Conservation (phyloP, 2,797 vertebrate genomes). For the Enteromius unitaeniatus region DNA sequence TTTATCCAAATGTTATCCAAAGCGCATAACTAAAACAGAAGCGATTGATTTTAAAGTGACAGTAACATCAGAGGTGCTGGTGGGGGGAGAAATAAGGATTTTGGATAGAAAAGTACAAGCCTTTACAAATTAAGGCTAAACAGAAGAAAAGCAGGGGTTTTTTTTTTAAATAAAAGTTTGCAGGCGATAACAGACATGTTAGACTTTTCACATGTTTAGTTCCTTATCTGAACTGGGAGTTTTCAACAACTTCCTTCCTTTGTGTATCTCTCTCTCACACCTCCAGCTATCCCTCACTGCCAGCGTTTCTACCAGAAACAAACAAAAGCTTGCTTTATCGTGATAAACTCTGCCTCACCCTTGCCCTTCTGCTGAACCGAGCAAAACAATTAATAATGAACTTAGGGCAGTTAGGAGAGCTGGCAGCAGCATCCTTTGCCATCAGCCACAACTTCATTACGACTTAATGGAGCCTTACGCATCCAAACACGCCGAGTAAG, state of each 20-base stretch:
- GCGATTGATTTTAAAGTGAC: neutral
- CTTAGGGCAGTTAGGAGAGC: conserved; percentile 48
- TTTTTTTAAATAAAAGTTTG: neutral
- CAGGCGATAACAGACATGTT: neutral
- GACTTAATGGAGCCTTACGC: conserved; percentile 30
- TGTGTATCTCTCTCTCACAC: conserved; percentile 14
- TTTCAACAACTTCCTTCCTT: conserved; percentile 23
- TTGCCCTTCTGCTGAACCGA: conserved; percentile 58
- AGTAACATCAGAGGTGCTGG: neutral
- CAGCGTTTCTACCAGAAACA: conserved; percentile 10
- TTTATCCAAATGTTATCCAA: neutral
- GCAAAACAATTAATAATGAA: conserved; percentile 62
- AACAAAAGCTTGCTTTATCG: conserved; percentile 40
- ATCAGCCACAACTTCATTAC: conserved; percentile 51
- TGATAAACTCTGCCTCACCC: conserved; percentile 49
- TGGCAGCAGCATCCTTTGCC: conserved; percentile 42
- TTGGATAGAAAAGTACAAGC: too few relatives aligned
- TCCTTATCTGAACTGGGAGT: neutral
- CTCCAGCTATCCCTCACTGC: conserved; percentile 23
- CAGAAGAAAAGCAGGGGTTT: neutral
- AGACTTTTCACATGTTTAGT: neutral
- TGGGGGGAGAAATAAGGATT: too few relatives aligned
- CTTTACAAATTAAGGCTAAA: neutral
- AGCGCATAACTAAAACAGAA: neutral
- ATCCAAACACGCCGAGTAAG: neutral